Base-by-base conservation (phyloP, 2,797 vertebrate species). In the Alosa sapidissima region DNA sequence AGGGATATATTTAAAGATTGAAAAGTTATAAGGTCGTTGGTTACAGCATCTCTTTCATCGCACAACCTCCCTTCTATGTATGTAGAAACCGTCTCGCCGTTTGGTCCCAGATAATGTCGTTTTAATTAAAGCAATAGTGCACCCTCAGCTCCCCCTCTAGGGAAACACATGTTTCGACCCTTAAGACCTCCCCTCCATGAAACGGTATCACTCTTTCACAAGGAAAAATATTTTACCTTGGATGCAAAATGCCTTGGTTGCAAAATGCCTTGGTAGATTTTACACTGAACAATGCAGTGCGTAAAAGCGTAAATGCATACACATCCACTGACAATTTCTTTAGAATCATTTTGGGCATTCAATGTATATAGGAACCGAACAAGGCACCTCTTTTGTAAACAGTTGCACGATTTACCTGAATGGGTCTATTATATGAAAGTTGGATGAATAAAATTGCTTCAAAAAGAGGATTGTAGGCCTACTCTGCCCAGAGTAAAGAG, bases 401-500 rank as follows among this genome's bases (percentile, higher is more conserved):
- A 11, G 10, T n/a, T 7, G 11, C 33, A 72, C 11, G 24, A 36
- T 72, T 14, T 16, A 13, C 5, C 11, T 72, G 65, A 28, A 72
- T 72, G 13, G 28, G 36, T 24, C 28, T 6, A 19, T 24, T 45
- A 8, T 62, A 62, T 62, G 5, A 78, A 75, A 47, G 36, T 47
- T 47, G 16, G 16, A 78, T 78, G 2, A 45, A 47, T 78, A 78
- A 78, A 45, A 47, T 21, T 47, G 8, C 16, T 75, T 78, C 0
- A 47, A 78, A 65, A 65, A 47, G 47, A 84, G 88, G 90, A 91
- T 92, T 93, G 90, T 87, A 28, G 28, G 28, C 28, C 28, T 28
- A 86, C 87, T 87, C 87, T 90, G 89, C 88, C 49, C 87, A 72
- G n/a, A 84, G 86, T 91, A 91, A 94, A 86, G 86, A 93, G 91